These are phyloP conservation scores for Prionace glauca DNA, from an alignment of 2,797 vertebrate species.

Conservation along the genomic window DNA sequence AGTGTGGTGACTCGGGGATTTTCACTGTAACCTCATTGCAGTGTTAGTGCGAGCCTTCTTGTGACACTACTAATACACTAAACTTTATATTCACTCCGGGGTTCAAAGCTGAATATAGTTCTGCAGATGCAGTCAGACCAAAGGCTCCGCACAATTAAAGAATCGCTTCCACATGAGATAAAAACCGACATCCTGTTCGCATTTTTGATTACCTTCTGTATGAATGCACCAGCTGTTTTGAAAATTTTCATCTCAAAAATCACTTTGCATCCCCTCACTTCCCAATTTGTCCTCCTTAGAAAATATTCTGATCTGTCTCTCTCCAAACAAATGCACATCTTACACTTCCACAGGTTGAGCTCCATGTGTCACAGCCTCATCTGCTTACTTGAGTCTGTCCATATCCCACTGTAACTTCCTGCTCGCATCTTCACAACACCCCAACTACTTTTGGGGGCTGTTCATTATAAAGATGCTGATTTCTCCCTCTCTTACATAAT, in stretches of 20 bases:
- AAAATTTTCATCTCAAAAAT: not conserved
- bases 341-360: not conserved
- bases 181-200: not conserved
- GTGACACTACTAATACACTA: no score
- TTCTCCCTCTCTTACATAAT: not conserved
- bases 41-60: no score
- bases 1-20: no score
- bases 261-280: not conserved
- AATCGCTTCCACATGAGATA: not conserved
- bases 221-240: not conserved
- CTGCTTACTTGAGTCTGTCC: not conserved
- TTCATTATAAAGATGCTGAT: not conserved
- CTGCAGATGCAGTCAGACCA: not conserved
- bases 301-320: not conserved
- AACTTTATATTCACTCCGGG: not conserved
- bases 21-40: no score
- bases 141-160: not conserved
- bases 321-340: not conserved
- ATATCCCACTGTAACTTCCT: not conserved
- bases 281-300: not conserved
- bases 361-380: not conserved
- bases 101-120: not conserved
- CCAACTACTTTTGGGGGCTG: not conserved
- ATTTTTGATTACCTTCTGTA: no score
- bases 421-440: not conserved